Base-by-base conservation (phyloP, 2,797 vertebrate genomes). In the Monodelphis domestica region DNA sequence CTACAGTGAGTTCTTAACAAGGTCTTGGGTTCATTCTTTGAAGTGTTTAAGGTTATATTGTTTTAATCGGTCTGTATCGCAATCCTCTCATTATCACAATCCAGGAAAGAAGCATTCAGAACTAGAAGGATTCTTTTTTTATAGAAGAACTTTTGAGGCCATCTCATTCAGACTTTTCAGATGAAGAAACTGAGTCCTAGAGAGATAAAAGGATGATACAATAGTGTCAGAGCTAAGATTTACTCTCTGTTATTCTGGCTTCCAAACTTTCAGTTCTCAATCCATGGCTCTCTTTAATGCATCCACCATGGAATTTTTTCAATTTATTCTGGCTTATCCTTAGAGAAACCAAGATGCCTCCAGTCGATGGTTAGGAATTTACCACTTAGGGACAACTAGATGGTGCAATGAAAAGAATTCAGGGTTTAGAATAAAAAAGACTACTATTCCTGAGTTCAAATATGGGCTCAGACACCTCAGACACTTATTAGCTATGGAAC, bases 51-150 rank as follows among this genome's bases (percentile, higher is more conserved):
- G 91, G 38, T 63, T 93, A 38, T 92, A 63, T 91, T 91, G n/a
- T 88, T 11, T 91, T 95, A 84, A 92, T 7, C 89, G 91, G 88
- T 96, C 28, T 29, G 33, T n/a, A 90, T 17, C 91, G 78, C 95
- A 92, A 59, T 96, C 45, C 90, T 54, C 84, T 63, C 89, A n/a
- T n/a, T 89, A 56, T 21, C n/a, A 45, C 38, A 95, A 95, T 93
- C 91, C 56, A 88, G 78, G 0, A 38, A 14, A 84, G 94, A 93
- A 21, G 87, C 88, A 14, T 38, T 95, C 92, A 7, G 54, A 94
- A 93, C 11, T 91, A 94, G 21, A 92, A 95, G 93, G 93, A 92
- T 15, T 51, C n/a, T 88, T 63, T 93, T 91, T 78, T 94, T n/a
- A n/a, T n/a, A n/a, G n/a, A n/a, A n/a, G n/a, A 78, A 45, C 7